Base-by-base conservation (phyloP, 2,888 invertebrate species). In the Oxytorus armatus region DNA sequence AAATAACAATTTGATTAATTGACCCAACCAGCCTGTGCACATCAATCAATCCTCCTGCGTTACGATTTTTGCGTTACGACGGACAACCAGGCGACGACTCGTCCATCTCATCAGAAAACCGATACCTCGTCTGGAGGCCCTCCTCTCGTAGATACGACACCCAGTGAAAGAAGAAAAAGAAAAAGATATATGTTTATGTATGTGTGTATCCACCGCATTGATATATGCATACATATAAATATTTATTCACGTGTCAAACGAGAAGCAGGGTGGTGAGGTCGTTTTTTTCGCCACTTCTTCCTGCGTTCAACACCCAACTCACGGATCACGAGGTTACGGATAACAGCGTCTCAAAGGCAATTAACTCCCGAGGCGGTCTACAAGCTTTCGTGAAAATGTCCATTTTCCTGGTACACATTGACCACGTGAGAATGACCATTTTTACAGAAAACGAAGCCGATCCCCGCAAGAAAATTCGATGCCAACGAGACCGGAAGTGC, bases 71-170 rank as follows among this genome's bases (percentile, higher is more conserved):
- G 44, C 10, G 14, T 21, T 11, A 85, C 86, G 86, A 81, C 87
- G 87, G 83, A 84, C 84, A 82, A 86, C 84, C 68, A 85, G 85
- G 73, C 87, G 86, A 86, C 88, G 88, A 87, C 85, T 88, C 85
- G 80, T 76, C 83, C 85, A 87, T 85, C 84, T 84, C 77, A 66
- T 73, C 11, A 84, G 84, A 78, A 87, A 83, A 85, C 73, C 84
- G 77, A 81, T 68, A 82, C 83, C 80, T 61, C 81, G 77, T 76
- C 80, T 82, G 82, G 82, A 82, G 49, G 82, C 84, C 66, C 83
- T 84, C 78, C 84, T 83, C 57, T 84, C 83, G 53, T 85, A 63
- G 70, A 79, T 29, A 29, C 5, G 5, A 33, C 59, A 65, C 63
- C 44, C 66, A 42, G 42, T 59, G 2, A n/a, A n/a, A n/a, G n/a